Base-by-base conservation (phyloP, 2,113 vertebrate genomes). In the Zingel zingel region DNA sequence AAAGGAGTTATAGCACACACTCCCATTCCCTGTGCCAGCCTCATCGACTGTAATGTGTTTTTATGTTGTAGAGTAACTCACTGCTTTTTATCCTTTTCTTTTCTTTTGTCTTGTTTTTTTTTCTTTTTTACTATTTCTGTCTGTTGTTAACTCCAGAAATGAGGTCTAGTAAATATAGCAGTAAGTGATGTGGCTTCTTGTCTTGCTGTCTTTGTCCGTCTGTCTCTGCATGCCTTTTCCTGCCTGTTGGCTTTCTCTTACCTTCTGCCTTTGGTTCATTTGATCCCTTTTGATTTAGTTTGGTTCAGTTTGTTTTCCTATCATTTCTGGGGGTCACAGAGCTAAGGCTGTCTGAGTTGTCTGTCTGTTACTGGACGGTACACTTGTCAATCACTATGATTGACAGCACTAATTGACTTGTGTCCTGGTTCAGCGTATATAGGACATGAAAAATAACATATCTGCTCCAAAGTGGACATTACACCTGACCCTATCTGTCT, bases 331-430 rank as follows among this genome's bases (percentile, higher is more conserved):
- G 92, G 93, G 89, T 94, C 89, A 91, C 93, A 92, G 93, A 94
- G 93, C 94, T 94, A 91, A 93, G 89, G 92, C 92, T 91, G 93
- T 94, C 92, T 94, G 93, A 92, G 87, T 95, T 94, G 93, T 94
- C 91, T 95, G 94, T 95, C 92, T 94, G 93, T 94, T 95, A 93
- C 87, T 91, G 91, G 93, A 93, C 91, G 87, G 88, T 90, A 91
- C 87, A 87, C 70, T 25, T 88, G 87, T 91, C 89, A 88, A 77
- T 90, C 79, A 61, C 79, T 74, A 68, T 86, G 84, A 81, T 74
- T 84, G 85, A 81, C 78, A 73, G 84, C 85, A 67, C 75, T 88
- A 80, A 90, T 90, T 63, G 78, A 83, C 62, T 53, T 66, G 74
- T 72, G 79, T 85, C 86, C 86, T 88, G 88, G 84, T 91, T 86